Conservation (phyloP, 2,888 invertebrate genomes). For the Mimumesa dahlbomi region DNA sequence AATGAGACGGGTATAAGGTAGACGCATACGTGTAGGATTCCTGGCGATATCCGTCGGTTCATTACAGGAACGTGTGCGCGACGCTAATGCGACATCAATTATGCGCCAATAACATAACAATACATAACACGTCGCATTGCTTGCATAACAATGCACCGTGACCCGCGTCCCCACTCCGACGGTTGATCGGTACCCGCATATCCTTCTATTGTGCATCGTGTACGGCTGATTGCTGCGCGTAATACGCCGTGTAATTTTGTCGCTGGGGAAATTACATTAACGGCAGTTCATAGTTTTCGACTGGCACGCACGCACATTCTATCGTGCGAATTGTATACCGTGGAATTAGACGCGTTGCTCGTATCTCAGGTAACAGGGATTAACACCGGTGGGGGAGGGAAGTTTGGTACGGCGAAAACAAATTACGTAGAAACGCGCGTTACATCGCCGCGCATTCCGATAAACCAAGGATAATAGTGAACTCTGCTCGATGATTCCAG, state of each 20-base stretch:
- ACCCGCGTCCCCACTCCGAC: conserved; percentile 36
- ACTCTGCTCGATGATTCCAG: no score
- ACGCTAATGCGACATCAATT: conserved; percentile 77
- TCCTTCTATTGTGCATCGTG: conserved; percentile 69
- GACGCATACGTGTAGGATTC: conserved; percentile 47
- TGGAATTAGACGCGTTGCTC: conserved; percentile 3
- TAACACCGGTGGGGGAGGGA: no score
- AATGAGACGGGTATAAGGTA: conserved; percentile 40
- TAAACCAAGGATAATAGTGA: no score
- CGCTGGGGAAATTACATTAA: conserved; percentile 53
- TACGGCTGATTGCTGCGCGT: conserved; percentile 71
- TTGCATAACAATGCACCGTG: conserved; percentile 75
- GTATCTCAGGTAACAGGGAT: background rate
- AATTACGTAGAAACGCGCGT: background rate
- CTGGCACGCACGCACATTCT: conserved; percentile 15
- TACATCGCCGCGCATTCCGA: background rate
- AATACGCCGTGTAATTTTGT: conserved; percentile 73
- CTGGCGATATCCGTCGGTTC: conserved; percentile 70
- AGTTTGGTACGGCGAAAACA: background rate
- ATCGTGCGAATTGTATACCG: conserved; percentile 22
- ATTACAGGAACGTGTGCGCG: conserved; percentile 73
- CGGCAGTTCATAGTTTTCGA: conserved; percentile 39
- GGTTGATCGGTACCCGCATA: conserved; percentile 62
- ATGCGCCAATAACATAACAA: conserved; percentile 78
- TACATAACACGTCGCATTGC: conserved; percentile 77